phyloP scores from a whole-genome alignment of 1,140 invertebrate genomes.

The Drosophila hydei region DNA sequence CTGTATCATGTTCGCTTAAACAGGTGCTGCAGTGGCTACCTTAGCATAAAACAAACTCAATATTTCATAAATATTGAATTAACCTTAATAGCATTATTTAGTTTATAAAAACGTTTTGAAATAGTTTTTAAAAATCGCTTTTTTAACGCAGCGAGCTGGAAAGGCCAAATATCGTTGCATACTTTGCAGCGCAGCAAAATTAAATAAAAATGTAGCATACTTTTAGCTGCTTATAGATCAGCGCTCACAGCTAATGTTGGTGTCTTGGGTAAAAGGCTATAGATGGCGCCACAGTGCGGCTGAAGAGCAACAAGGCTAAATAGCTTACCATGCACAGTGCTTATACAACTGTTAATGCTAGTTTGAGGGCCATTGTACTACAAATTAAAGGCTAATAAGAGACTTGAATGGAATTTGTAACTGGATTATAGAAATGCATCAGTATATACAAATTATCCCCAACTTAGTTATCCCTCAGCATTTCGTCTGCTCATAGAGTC shows the following conservation, averaged over 20 bases:
- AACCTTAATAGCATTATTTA: background rate
- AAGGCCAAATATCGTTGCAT: too few species aligned
- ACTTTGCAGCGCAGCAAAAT: background rate
- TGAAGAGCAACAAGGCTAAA: background rate
- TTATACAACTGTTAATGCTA: background rate
- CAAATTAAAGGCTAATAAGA: background rate
- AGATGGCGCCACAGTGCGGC: slow-evolving; percentile 10
- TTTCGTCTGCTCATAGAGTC: background rate
- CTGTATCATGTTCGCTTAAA: slow-evolving; percentile 52
- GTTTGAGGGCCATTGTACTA: background rate
- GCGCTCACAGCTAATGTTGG: background rate
- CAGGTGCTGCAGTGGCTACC: slow-evolving; percentile 31
- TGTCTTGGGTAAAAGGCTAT: background rate
- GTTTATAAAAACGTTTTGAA: background rate
- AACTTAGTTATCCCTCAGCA: too few species aligned
- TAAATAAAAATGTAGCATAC: slow-evolving; percentile 21
- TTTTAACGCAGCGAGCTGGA: too few species aligned
- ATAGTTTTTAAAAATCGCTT: too few species aligned
- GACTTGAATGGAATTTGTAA: background rate
- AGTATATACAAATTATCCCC: too few species aligned
- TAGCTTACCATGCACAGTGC: background rate
- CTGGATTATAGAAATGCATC: too few species aligned
- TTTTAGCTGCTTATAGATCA: slow-evolving; percentile 18
- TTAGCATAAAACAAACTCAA: background rate
- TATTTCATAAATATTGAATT: too few species aligned